Evolutionary conservation across 2,113 vertebrate genomes (phyloP).

Genomic region (Tachuris rubrigastra): DNA sequence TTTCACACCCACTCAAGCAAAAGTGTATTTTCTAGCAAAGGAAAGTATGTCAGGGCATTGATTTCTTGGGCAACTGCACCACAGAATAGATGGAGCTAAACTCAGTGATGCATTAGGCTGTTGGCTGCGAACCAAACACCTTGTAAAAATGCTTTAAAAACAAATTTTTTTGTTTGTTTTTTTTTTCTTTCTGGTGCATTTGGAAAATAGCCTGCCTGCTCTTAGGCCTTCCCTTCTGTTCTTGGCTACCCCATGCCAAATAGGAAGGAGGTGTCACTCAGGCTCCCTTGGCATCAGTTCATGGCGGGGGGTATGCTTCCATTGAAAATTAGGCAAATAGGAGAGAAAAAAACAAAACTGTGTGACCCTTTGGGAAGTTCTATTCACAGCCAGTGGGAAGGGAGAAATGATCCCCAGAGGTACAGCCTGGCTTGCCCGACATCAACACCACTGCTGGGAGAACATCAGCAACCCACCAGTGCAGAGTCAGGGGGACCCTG

Average conservation of each 20-base stretch:
- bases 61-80: slow-evolving; percentile 29
- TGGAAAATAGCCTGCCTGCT: not conserved
- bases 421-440: not conserved
- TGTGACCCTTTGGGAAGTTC: not conserved
- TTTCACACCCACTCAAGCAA: slow-evolving; percentile 46
- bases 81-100: not conserved
- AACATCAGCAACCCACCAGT: not conserved
- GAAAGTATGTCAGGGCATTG: slow-evolving; percentile 44
- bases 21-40: slow-evolving; percentile 16
- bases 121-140: slow-evolving; percentile 32
- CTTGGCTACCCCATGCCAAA: not conserved
- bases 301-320: not conserved
- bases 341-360: not conserved
- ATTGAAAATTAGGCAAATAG: not conserved
- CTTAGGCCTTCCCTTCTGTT: not conserved
- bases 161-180: not conserved
- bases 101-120: not conserved
- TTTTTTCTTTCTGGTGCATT: not conserved
- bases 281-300: not conserved
- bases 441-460: not conserved
- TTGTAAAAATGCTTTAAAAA: slow-evolving; percentile 2
- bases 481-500: accelerated
- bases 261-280: accelerated
- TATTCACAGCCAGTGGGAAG: not conserved
- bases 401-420: not conserved